phyloP scores from a whole-genome alignment of 2,888 invertebrate genomes.

The Cetonia aurata region DNA sequence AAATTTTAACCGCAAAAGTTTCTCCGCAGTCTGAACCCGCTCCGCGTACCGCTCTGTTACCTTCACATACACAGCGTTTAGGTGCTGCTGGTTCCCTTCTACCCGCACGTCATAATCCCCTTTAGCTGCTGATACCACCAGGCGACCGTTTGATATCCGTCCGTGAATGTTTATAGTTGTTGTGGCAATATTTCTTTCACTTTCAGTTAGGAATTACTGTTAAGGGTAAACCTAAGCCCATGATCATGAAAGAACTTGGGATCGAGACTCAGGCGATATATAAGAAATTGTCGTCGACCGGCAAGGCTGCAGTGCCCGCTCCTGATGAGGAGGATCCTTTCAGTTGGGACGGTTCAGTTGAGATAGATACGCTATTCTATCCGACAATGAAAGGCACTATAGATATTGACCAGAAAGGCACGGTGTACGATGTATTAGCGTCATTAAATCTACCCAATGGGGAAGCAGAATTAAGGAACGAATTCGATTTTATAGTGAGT shows the following conservation, averaged over 20 bases:
- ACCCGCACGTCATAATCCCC: constrained; percentile 40
- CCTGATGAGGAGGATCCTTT: constrained; percentile 64
- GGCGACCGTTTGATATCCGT: constrained; percentile 1
- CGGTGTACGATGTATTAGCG: constrained; percentile 65
- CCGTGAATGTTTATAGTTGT: constrained; percentile 49
- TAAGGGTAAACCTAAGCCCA: constrained; percentile 63
- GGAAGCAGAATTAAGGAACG: constrained; percentile 70
- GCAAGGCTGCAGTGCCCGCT: constrained; percentile 12
- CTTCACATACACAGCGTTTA: constrained; percentile 44
- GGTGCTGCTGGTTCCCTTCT: constrained; percentile 39
- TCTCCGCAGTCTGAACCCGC: neutral
- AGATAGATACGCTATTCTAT: constrained; percentile 71
- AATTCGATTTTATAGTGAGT: constrained; percentile 70
- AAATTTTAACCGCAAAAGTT: constrained; percentile 36
- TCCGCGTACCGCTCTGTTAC: constrained; percentile 10
- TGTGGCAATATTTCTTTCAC: constrained; percentile 50
- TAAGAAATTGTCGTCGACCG: constrained; percentile 52
- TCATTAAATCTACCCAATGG: constrained; percentile 71
- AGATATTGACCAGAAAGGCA: constrained; percentile 70
- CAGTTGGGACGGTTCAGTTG: constrained; percentile 70
- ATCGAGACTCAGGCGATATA: constrained; percentile 62
- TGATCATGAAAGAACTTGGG: constrained; percentile 63
- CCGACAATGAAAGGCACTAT: constrained; percentile 71
- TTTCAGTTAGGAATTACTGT: constrained; percentile 65
- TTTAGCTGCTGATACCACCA: neutral